phyloP scores from a whole-genome alignment of 2,113 vertebrate species.

The Cyanoliseus patagonus region DNA sequence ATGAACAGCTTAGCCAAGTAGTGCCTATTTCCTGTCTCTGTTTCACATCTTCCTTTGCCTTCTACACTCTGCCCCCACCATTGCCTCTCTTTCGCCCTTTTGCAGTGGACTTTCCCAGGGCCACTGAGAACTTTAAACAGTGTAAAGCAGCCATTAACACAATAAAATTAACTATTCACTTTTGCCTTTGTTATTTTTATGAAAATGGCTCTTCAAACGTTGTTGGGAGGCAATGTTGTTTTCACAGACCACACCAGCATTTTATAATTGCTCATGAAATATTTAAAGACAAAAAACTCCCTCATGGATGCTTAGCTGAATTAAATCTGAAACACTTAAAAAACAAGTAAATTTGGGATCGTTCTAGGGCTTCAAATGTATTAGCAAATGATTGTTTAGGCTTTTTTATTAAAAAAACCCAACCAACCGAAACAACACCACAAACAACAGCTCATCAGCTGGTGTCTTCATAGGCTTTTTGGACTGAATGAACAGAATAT shows the following conservation, averaged over 20 bases:
- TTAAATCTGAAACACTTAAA: slow-evolving; percentile 7
- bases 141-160: not conserved
- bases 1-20: not conserved
- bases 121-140: not conserved
- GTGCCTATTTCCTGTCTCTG: not conserved
- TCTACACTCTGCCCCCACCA: not conserved
- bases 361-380: not conserved
- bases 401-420: not conserved
- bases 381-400: not conserved
- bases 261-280: not conserved
- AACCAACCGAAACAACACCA: not conserved
- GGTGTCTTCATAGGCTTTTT: not conserved
- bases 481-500: not conserved
- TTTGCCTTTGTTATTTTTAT: not conserved
- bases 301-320: not conserved
- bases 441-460: not conserved
- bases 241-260: not conserved
- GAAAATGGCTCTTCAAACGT: not conserved
- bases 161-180: not conserved
- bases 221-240: not conserved
- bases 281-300: not conserved
- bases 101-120: not conserved
- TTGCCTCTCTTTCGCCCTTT: not conserved
- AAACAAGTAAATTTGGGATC: not conserved
- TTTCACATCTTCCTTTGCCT: not conserved